phyloP scores from a whole-genome alignment of 1,140 invertebrate species.

The Sycophaga agraensis region DNA sequence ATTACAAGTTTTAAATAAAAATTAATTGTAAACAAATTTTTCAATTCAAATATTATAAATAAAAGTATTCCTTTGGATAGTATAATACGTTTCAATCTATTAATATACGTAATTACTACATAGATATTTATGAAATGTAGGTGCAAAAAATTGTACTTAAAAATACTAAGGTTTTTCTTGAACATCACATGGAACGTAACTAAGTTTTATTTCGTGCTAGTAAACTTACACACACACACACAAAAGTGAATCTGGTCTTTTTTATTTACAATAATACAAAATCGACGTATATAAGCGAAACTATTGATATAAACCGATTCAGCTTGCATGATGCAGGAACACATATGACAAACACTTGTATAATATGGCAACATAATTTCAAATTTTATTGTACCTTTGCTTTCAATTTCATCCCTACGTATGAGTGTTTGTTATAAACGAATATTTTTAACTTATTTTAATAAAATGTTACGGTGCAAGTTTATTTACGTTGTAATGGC shows the following conservation, averaged over 20 bases:
- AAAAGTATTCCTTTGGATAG: constrained; percentile 6
- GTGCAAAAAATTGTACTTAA: not conserved
- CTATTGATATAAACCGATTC: constrained; percentile 18
- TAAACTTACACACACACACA: constrained; percentile 3
- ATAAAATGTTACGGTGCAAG: not conserved
- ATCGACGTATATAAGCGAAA: constrained; percentile 16
- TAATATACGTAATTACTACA: too few species aligned
- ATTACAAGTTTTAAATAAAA: too few species aligned
- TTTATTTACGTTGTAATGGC: constrained; percentile 7
- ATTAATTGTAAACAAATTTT: too few species aligned
- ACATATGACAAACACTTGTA: not conserved
- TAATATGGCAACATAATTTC: not conserved
- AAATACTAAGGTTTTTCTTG: not conserved
- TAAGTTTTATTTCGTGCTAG: constrained; percentile 3
- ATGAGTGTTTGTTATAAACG: not conserved
- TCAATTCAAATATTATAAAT: too few species aligned
- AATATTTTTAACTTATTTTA: not conserved
- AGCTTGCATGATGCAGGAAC: not conserved
- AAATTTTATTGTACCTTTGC: not conserved
- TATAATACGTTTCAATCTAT: too few species aligned
- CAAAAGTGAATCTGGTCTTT: constrained; percentile 13
- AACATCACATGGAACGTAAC: constrained; percentile 3
- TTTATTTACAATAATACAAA: constrained; percentile 43
- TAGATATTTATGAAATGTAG: not conserved
- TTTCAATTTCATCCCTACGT: not conserved